Conservation (phyloP, 1,140 invertebrate genomes). For the Pogonognathellus flavescens region DNA sequence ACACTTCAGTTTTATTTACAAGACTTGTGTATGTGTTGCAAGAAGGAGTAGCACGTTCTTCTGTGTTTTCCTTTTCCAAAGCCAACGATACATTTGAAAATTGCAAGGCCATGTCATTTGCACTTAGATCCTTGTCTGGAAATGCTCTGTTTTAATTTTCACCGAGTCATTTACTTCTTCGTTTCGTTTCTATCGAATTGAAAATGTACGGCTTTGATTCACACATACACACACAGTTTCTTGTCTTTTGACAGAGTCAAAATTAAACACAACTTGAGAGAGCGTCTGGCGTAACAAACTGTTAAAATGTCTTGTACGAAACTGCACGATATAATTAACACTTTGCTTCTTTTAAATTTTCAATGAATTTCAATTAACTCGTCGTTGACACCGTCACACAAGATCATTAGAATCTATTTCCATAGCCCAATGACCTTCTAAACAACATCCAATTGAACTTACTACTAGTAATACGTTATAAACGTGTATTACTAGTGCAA, state of each 20-base stretch:
- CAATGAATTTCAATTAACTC: slow-evolving; percentile 43
- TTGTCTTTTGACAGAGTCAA: not conserved
- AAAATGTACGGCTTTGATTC: not conserved
- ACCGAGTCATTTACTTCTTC: not conserved
- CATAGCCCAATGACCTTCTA: too few relatives aligned
- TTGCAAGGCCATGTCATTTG: slow-evolving; percentile 10
- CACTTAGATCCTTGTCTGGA: not conserved
- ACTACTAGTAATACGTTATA: too few relatives aligned
- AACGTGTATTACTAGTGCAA: too few relatives aligned
- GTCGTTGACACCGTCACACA: not conserved
- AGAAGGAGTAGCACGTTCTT: not conserved
- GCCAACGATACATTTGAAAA: slow-evolving; percentile 16
- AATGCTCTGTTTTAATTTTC: not conserved
- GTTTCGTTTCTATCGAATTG: too few relatives aligned
- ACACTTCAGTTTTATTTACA: not conserved
- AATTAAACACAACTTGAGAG: too few relatives aligned
- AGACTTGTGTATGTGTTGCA: not conserved
- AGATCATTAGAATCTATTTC: too few relatives aligned
- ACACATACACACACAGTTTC: not conserved
- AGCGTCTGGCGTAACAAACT: not conserved
- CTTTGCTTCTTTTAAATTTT: slow-evolving; percentile 4
- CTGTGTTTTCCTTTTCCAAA: not conserved
- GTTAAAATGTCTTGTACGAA: not conserved
- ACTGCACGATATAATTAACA: not conserved
- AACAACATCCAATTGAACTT: too few relatives aligned